A percentile compares a stretch with the other conserved stretches of the same genome.
Evolutionary conservation across 1,140 invertebrate species (phyloP).

Genomic region (Venturia canescens): DNA sequence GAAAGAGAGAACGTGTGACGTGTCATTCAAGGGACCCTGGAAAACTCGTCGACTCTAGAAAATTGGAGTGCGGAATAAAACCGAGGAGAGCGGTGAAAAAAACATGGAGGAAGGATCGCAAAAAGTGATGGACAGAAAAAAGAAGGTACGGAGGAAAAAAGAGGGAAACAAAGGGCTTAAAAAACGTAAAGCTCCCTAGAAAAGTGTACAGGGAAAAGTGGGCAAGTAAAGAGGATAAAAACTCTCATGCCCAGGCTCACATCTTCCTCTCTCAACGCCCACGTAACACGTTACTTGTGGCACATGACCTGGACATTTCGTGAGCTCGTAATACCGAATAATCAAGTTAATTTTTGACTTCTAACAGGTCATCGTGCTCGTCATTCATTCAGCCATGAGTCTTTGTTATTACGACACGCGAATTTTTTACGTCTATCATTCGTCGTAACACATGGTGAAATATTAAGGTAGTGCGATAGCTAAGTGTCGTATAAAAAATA

Average conservation of each 20-base stretch:
- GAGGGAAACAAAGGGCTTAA: neutral
- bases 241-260: neutral
- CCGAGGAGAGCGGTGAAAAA: neutral
- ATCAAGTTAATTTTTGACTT: neutral
- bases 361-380: neutral
- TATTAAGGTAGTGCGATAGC: too few species aligned
- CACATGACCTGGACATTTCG: too few species aligned
- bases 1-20: conserved; percentile 41
- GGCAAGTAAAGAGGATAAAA: neutral
- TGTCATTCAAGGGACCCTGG: conserved; percentile 43
- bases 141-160: neutral
- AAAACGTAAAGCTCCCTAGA: too few species aligned
- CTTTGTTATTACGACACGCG: too few species aligned
- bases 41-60: neutral
- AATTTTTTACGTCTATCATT: too few species aligned
- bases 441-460: neutral
- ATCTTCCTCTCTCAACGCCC: neutral
- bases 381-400: too few species aligned
- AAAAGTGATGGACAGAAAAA: neutral
- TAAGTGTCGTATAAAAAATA: too few species aligned
- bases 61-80: neutral
- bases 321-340: neutral
- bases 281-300: neutral
- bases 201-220: too few species aligned
- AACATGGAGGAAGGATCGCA: too few species aligned